Evolutionary conservation across 2,797 vertebrate genomes (phyloP).

Genomic region (Intellagama lesueurii): DNA sequence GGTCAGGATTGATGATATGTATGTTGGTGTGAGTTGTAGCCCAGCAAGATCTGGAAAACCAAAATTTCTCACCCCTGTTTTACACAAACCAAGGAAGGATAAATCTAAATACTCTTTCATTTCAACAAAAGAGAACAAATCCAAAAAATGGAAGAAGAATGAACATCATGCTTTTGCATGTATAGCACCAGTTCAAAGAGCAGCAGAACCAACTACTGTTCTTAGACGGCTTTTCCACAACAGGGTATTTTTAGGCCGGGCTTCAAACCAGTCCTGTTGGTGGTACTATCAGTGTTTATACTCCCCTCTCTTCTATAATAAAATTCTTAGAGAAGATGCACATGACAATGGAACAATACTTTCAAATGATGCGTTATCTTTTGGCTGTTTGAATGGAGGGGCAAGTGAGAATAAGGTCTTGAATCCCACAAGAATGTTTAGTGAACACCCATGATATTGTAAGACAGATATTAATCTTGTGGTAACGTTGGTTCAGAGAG

Average conservation of each 20-base stretch:
- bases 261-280: background rate
- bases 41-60: background rate
- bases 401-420: background rate
- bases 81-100: background rate
- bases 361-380: background rate
- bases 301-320: too few species aligned
- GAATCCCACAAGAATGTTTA: background rate
- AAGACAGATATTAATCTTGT: too few species aligned
- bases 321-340: background rate
- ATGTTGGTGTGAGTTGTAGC: background rate
- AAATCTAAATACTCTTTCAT: background rate
- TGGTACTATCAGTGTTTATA: background rate
- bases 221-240: background rate
- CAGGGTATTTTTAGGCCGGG: too few species aligned
- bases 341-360: background rate
- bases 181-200: background rate
- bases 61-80: background rate
- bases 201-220: background rate
- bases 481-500: too few species aligned
- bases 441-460: too few species aligned
- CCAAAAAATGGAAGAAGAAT: background rate
- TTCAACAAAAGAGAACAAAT: background rate
- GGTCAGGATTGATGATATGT: background rate
- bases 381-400: background rate
- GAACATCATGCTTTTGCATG: background rate